These are phyloP conservation scores for Pyrocephalus nanus DNA, from an alignment of 2,797 vertebrate genomes.

Conservation along the genomic window DNA sequence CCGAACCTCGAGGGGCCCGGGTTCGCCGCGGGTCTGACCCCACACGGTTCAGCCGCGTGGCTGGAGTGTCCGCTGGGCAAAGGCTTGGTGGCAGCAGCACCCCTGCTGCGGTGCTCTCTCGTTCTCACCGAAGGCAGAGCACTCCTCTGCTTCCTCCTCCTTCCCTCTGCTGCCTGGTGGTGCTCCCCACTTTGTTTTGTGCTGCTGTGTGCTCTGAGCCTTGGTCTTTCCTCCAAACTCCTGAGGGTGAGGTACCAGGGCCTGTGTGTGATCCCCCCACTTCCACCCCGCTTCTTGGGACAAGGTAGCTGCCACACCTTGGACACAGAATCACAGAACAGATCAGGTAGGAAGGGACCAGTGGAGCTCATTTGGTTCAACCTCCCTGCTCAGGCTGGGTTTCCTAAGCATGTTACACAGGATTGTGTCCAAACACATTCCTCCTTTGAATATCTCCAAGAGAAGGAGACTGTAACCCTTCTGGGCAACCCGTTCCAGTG, in stretches of 20 bases:
- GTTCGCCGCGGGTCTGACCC: neutral
- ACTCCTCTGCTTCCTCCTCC: neutral
- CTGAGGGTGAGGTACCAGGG: neutral
- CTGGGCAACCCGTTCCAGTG: neutral
- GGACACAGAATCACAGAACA: neutral
- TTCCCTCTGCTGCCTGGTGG: neutral
- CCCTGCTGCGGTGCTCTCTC: no score
- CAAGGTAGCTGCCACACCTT: neutral
- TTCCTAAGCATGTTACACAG: neutral
- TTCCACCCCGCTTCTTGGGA: neutral
- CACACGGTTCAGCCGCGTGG: neutral
- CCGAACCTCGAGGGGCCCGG: no score
- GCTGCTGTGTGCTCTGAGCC: neutral
- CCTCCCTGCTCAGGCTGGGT: neutral
- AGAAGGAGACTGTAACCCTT: neutral
- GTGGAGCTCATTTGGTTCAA: neutral
- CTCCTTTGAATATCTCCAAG: neutral
- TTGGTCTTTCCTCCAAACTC: neutral
- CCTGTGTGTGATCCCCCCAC: no score
- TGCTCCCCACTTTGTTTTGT: neutral
- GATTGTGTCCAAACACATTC: neutral
- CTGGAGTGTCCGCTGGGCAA: neutral
- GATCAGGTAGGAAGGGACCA: neutral
- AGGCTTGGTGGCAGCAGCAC: neutral
- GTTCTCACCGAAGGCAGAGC: neutral